A percentile compares a stretch with the other conserved stretches of the same genome.
phyloP scores from a whole-genome alignment of 2,797 vertebrate genomes.

The Sebastes minor region DNA sequence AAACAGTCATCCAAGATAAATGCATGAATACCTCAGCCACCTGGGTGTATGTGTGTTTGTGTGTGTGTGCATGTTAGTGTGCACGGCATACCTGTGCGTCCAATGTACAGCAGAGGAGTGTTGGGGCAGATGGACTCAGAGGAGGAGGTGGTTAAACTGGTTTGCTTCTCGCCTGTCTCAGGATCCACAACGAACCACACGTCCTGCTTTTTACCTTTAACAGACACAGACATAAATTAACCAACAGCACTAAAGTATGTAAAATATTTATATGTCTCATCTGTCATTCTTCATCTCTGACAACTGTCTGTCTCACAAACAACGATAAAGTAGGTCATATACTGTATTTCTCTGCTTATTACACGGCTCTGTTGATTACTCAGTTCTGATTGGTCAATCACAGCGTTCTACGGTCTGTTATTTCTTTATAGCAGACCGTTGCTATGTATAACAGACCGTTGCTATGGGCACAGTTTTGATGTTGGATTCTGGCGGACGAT shows the following conservation, averaged over 20 bases:
- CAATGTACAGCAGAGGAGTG: slow-evolving; percentile 91
- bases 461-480: too few species aligned
- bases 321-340: not conserved
- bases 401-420: too few species aligned
- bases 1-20: not conserved
- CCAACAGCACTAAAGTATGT: not conserved
- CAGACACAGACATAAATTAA: not conserved
- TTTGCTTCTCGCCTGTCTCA: slow-evolving; percentile 93
- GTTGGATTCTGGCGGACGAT: too few species aligned
- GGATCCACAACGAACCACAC: slow-evolving; percentile 96
- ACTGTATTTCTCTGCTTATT: not conserved
- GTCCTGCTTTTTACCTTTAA: slow-evolving; percentile 94
- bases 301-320: not conserved
- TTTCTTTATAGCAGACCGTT: too few species aligned
- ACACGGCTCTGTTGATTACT: not conserved
- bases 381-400: too few species aligned
- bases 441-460: too few species aligned
- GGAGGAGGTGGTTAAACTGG: slow-evolving; percentile 88
- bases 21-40: not conserved
- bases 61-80: not conserved
- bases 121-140: slow-evolving; percentile 90
- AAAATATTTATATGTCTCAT: not conserved
- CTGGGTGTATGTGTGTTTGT: not conserved
- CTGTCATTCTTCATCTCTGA: slow-evolving; percentile 6
- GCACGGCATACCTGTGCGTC: slow-evolving; percentile 86